Conservation (phyloP, 92 coral and sea anemone species). For the Epizoanthus scotinus region DNA sequence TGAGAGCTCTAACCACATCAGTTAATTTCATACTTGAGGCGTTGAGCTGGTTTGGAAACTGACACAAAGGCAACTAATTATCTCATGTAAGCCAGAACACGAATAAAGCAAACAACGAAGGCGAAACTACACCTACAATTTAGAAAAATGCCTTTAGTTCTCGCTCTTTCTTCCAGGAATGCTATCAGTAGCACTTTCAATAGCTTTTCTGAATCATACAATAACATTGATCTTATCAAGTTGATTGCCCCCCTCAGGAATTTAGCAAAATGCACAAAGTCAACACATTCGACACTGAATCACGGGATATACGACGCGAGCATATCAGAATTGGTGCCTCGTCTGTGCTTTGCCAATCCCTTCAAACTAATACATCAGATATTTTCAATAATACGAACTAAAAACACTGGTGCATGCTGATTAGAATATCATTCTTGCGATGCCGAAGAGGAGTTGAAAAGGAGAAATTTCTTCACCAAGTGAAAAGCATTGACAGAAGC, state of each 20-base stretch:
- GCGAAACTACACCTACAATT: too few relatives aligned
- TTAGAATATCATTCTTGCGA: too few relatives aligned
- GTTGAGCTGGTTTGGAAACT: neutral
- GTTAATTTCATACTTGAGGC: neutral
- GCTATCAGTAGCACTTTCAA: too few relatives aligned
- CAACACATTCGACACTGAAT: too few relatives aligned
- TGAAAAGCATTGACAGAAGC: conserved; percentile 2
- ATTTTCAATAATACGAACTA: too few relatives aligned
- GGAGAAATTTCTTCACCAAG: too few relatives aligned
- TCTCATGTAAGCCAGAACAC: neutral
- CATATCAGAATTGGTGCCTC: too few relatives aligned
- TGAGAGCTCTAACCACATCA: neutral
- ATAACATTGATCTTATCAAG: conserved; percentile 18
- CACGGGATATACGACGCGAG: too few relatives aligned
- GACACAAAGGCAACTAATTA: neutral
- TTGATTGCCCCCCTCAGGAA: conserved; percentile 20
- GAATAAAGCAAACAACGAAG: neutral
- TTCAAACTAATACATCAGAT: too few relatives aligned
- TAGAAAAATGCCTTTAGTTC: neutral
- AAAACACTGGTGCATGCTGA: too few relatives aligned
- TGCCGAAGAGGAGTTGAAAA: too few relatives aligned
- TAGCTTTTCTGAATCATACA: neutral
- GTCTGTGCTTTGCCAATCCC: too few relatives aligned
- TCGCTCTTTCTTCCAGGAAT: neutral
- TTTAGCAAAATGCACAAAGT: neutral